phyloP scores from a whole-genome alignment of 1,140 invertebrate species.

The Aethina tumida region DNA sequence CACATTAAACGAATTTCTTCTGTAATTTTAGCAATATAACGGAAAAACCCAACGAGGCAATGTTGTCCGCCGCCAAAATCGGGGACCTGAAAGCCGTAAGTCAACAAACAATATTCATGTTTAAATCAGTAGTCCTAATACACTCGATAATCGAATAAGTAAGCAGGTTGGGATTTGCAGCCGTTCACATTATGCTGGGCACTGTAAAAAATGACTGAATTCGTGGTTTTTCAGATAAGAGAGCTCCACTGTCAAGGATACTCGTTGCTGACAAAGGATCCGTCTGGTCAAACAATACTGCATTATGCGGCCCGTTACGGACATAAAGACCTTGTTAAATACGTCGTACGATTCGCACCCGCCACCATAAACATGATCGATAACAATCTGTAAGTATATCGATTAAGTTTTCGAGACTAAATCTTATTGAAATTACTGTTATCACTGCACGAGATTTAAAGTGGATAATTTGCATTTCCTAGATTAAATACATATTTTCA shows the following conservation, averaged over 20 bases:
- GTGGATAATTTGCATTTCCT: too few relatives aligned
- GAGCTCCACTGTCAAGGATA: conserved; percentile 74
- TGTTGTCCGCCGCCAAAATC: conserved; percentile 71
- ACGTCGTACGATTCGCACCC: conserved; percentile 76
- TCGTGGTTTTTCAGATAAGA: conserved; percentile 50
- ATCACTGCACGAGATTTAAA: too few relatives aligned
- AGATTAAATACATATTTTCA: too few relatives aligned
- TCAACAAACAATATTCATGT: conserved; percentile 1
- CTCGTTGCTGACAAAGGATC: conserved; percentile 76
- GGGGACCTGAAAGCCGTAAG: conserved; percentile 61
- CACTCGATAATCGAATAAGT: too few relatives aligned
- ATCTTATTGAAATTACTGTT: too few relatives aligned
- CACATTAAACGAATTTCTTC: conserved; percentile 10
- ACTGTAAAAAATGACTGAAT: too few relatives aligned
- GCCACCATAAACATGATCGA: conserved; percentile 80
- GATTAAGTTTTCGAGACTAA: too few relatives aligned
- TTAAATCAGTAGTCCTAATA: too few relatives aligned
- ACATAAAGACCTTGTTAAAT: conserved; percentile 83
- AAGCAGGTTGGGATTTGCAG: too few relatives aligned
- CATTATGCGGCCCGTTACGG: conserved; percentile 80
- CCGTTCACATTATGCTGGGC: too few relatives aligned
- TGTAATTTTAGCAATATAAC: conserved; percentile 47
- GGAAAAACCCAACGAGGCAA: conserved; percentile 67
- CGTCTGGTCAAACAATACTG: conserved; percentile 78
- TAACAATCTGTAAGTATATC: conserved; percentile 63